Evolutionary conservation across 1,140 invertebrate species (phyloP).

Genomic region (Zaprionus capensis): DNA sequence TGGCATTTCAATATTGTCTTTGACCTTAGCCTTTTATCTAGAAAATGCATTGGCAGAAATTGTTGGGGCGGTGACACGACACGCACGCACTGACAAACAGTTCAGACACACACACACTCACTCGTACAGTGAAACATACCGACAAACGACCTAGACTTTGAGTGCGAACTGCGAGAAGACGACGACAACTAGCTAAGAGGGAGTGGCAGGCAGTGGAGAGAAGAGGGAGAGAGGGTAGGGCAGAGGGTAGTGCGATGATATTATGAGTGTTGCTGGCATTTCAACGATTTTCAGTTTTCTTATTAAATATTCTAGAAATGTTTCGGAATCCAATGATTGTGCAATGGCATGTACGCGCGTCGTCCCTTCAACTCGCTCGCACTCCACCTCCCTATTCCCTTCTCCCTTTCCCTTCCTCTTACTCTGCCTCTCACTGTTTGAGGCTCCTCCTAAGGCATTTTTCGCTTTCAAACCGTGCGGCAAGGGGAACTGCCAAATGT

Average conservation of each 20-base stretch:
- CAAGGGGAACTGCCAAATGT: slow-evolving; percentile 62
- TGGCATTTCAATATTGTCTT: slow-evolving; percentile 82
- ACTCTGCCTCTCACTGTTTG: background rate
- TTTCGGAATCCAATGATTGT: slow-evolving; percentile 83
- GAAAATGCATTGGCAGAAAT: slow-evolving; percentile 35
- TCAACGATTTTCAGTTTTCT: slow-evolving; percentile 83
- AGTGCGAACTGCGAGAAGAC: background rate
- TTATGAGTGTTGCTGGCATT: slow-evolving; percentile 82
- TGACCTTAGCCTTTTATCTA: slow-evolving; percentile 79
- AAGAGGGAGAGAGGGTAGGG: slow-evolving; percentile 1
- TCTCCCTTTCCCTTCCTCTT: background rate
- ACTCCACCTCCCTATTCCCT: too few species aligned
- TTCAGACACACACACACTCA: slow-evolving; percentile 5
- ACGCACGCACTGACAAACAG: slow-evolving; percentile 27
- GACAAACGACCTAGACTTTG: slow-evolving; percentile 50
- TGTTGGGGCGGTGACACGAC: slow-evolving; percentile 42
- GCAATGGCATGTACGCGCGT: slow-evolving; percentile 79
- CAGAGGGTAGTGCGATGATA: slow-evolving; percentile 44
- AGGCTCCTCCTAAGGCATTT: slow-evolving; percentile 59
- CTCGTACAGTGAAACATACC: background rate
- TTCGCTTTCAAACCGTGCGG: slow-evolving; percentile 57
- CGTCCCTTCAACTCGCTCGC: slow-evolving; percentile 7
- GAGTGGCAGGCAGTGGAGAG: background rate
- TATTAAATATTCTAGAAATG: slow-evolving; percentile 83
- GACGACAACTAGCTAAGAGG: background rate